These are phyloP conservation scores for Ia io DNA, from an alignment of 2,113 vertebrate genomes.

Conservation along the genomic window DNA sequence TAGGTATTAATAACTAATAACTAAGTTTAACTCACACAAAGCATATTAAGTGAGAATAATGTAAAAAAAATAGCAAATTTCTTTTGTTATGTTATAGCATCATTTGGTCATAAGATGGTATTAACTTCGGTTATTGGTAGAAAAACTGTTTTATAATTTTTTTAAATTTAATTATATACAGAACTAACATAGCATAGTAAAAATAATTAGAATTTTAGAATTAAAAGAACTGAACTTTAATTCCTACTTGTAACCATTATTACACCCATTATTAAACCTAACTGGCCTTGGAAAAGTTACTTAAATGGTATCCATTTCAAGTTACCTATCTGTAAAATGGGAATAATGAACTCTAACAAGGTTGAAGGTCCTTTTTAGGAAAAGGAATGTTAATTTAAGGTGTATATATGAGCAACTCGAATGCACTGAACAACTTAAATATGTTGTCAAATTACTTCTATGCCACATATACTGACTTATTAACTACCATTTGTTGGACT, in stretches of 20 bases:
- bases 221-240: neutral
- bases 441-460: neutral
- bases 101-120: neutral
- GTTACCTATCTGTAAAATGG: neutral
- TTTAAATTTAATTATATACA: neutral
- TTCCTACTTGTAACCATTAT: neutral
- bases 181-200: neutral
- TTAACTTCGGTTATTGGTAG: neutral
- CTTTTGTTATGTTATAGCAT: neutral
- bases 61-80: neutral
- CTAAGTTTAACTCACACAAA: slow-evolving; percentile 42
- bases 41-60: slow-evolving; percentile 10
- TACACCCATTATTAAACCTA: neutral
- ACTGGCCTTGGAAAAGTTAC: neutral
- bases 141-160: neutral
- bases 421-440: neutral
- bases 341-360: neutral
- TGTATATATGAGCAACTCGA: neutral
- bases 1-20: slow-evolving; percentile 38
- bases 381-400: neutral
- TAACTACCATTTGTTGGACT: neutral
- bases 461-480: neutral
- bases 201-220: neutral
- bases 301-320: neutral
- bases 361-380: neutral